Conservation (phyloP, 2,888 invertebrate genomes). For the Mesorhabditis sp. region DNA sequence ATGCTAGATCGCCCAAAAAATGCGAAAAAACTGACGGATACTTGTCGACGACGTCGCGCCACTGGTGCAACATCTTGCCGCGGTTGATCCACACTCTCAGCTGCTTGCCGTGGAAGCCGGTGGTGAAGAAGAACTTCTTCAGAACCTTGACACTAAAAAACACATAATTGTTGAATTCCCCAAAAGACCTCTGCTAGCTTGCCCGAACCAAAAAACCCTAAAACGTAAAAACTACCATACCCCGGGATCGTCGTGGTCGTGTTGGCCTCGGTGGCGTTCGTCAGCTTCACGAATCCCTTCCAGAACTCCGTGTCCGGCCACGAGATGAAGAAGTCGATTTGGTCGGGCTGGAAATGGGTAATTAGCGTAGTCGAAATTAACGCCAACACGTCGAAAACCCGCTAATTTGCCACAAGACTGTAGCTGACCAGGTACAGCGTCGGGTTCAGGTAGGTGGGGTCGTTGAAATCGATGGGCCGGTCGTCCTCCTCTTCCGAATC, state of each 20-base stretch:
- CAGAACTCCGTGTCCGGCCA: slow-evolving; percentile 50
- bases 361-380: background rate
- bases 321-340: slow-evolving; percentile 36
- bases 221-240: no score
- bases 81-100: slow-evolving; percentile 39
- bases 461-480: slow-evolving; percentile 1
- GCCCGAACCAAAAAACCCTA: no score
- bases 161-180: background rate
- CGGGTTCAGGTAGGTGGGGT: background rate
- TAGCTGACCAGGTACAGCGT: background rate
- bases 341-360: slow-evolving; percentile 8
- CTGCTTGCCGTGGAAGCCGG: slow-evolving; percentile 38
- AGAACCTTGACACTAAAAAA: slow-evolving; percentile 12
- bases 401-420: background rate
- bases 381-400: no score
- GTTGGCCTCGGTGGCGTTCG: background rate
- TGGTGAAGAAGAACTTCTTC: slow-evolving; percentile 43
- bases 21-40: slow-evolving; percentile 28
- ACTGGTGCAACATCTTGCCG: slow-evolving; percentile 35
- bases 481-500: slow-evolving; percentile 15
- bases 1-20: background rate
- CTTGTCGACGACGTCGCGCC: slow-evolving; percentile 45
- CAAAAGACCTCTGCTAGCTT: background rate
- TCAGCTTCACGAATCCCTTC: slow-evolving; percentile 38
- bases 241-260: no score